These are phyloP conservation scores for Torymus aiolomorphi DNA, from an alignment of 2,888 invertebrate species.

Conservation along the genomic window DNA sequence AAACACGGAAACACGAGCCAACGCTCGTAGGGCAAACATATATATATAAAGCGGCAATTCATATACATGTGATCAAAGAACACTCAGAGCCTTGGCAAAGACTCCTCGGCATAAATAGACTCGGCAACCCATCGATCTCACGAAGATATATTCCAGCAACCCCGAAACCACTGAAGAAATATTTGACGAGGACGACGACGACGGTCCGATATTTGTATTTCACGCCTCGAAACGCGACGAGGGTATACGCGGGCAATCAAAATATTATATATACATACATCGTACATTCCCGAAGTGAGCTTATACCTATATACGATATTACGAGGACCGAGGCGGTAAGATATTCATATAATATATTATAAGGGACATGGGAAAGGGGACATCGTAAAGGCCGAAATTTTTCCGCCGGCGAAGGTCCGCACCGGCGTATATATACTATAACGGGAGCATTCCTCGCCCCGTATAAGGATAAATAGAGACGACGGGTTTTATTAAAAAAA, in stretches of 20 bases:
- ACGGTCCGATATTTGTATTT: background rate
- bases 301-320: background rate
- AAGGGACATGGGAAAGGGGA: conserved; percentile 9
- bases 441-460: too few relatives aligned
- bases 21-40: too few relatives aligned
- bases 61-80: too few relatives aligned
- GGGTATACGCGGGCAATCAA: background rate
- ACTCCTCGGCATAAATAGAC: too few relatives aligned
- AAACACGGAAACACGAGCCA: too few relatives aligned
- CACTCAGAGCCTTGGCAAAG: too few relatives aligned
- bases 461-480: too few relatives aligned
- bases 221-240: background rate
- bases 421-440: too few relatives aligned
- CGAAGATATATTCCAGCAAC: background rate
- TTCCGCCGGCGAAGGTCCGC: conserved; percentile 9
- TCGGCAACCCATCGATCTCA: too few relatives aligned
- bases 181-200: conserved; percentile 4
- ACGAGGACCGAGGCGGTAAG: background rate
- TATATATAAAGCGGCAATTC: too few relatives aligned
- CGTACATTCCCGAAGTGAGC: background rate
- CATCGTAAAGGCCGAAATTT: conserved; percentile 20
- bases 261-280: background rate
- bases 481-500: too few relatives aligned
- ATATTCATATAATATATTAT: conserved; percentile 29
- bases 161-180: background rate